These are phyloP conservation scores for Henricia sp. DNA, from an alignment of 53 echinoderm and acorn worm genomes.

Conservation along the genomic window DNA sequence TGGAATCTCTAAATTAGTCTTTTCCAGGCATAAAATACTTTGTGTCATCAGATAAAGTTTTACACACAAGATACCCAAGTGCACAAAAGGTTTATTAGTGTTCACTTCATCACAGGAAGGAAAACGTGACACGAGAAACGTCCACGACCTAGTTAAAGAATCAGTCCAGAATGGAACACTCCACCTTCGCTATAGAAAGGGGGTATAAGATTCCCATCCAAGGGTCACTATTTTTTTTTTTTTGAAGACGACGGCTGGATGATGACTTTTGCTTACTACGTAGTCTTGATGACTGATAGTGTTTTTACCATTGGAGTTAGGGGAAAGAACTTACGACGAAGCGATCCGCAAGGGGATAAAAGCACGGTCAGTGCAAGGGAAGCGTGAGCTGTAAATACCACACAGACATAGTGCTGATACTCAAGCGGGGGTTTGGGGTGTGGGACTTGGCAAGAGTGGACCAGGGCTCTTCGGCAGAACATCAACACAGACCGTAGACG, in stretches of 20 bases:
- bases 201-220: slow-evolving; percentile 17
- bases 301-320: not conserved
- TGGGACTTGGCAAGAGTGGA: not conserved
- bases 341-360: not conserved
- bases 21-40: no score
- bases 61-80: not conserved
- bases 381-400: not conserved
- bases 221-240: slow-evolving; percentile 17
- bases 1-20: no score
- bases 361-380: not conserved
- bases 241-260: not conserved
- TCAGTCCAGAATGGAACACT: slow-evolving; percentile 30
- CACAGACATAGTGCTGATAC: not conserved
- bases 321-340: not conserved
- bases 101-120: no score
- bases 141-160: slow-evolving; percentile 6
- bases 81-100: no score
- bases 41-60: no score
- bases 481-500: not conserved
- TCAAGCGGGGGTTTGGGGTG: not conserved
- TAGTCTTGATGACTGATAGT: not conserved
- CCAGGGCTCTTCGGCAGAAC: not conserved
- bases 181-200: slow-evolving; percentile 19
- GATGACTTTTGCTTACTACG: not conserved
- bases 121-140: no score